Percentiles rank a stretch among this genome's conserved stretches.
These are phyloP conservation scores for Acrobasis consociella DNA, from an alignment of 2,888 invertebrate species.

Conservation along the genomic window DNA sequence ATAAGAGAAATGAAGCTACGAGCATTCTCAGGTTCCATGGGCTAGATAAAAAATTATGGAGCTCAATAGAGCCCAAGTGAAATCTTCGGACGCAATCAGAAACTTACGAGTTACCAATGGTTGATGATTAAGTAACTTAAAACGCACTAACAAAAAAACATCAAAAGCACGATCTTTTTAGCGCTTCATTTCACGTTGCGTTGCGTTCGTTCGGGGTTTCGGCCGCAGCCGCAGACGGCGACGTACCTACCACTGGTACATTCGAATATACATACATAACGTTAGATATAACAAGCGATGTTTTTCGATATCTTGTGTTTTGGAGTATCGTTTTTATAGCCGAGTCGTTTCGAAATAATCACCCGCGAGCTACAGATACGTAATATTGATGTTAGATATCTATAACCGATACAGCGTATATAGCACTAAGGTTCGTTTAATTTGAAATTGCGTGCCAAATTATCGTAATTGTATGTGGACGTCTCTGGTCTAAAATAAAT, in stretches of 20 bases:
- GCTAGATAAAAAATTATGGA: no score
- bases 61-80: no score
- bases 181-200: not conserved
- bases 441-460: conserved; percentile 55
- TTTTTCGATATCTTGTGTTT: conserved; percentile 50
- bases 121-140: no score
- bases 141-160: no score
- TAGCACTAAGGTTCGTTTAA: conserved; percentile 51
- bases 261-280: conserved; percentile 50
- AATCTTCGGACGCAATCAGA: no score
- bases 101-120: no score
- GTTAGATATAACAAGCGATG: conserved; percentile 45
- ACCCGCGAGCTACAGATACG: conserved; percentile 53
- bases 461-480: conserved; percentile 23
- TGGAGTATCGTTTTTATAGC: conserved; percentile 48
- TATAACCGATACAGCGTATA: conserved; percentile 45
- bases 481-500: conserved; percentile 4
- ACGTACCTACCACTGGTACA: conserved; percentile 33
- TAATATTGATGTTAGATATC: conserved; percentile 59
- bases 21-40: no score
- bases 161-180: not conserved
- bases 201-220: not conserved
- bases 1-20: no score
- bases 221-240: conserved; percentile 1
- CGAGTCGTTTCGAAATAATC: conserved; percentile 39